Base-by-base conservation (phyloP, 2,888 invertebrate genomes). In the Volucella inanis region DNA sequence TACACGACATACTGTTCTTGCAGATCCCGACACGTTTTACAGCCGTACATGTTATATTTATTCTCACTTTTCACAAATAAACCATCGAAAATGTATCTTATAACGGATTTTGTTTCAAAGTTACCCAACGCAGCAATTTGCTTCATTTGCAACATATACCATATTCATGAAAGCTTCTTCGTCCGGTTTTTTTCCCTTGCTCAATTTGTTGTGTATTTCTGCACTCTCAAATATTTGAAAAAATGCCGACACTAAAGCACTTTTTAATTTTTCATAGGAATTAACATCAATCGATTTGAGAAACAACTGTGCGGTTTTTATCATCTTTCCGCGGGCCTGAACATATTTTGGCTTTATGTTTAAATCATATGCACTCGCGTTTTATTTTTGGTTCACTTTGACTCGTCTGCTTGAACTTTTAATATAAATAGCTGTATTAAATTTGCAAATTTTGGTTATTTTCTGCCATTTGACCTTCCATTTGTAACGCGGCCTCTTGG, bases 1-100 rank as follows among this genome's bases (percentile, higher is more conserved):
- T n/a, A n/a, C n/a, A n/a, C n/a, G n/a, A n/a, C n/a, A n/a, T n/a
- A n/a, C n/a, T n/a, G n/a, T n/a, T n/a, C 72, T 18, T 62, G 47
- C 10, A 86, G 57, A 4, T 83, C 79, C 68, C 70, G 43, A 12
- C 43, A 90, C 67, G 14, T 90, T 89, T 45, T 87, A 88, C 38
- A 57, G 57, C 57, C 38, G 57, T 79, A 76, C 18, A 87, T 41
- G 10, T 14, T 18, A 43, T 76, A 79, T 74, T 82, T 87, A 18
- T 52, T 38, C 50, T 72, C 64, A 38, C 18, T 71, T 68, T 59
- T 82, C 8, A 79, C 65, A 47, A 43, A 49, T 22, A 82, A 57
- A 8, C 82, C 87, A 39, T 87, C 67, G 2, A 75, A 75, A 9
- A 87, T 61, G 12, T 87, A 82, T 0, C 61, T 67, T 10, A 82